Evolutionary conservation across 2,797 vertebrate species (phyloP).

Genomic region (Manis javanica): DNA sequence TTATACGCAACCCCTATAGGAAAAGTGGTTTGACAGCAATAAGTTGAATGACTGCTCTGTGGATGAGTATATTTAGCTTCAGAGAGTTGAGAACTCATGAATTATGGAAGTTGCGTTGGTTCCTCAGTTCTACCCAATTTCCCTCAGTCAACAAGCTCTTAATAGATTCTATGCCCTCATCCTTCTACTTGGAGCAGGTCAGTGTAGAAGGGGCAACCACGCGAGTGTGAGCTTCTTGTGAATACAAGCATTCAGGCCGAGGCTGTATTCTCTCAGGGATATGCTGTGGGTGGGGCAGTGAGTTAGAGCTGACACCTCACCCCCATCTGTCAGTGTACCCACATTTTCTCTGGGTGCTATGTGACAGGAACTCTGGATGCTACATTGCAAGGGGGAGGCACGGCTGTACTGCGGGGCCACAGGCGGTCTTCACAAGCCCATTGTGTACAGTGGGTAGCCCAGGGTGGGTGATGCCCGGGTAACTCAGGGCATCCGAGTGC

Average conservation of each 20-base stretch:
- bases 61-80: neutral
- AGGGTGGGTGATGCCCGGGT: neutral
- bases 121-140: neutral
- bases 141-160: neutral
- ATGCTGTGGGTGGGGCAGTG: no score
- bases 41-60: neutral
- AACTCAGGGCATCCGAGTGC: neutral
- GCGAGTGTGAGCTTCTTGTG: neutral
- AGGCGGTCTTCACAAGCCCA: neutral
- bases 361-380: neutral
- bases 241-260: neutral
- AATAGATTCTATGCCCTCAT: neutral
- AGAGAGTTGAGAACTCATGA: neutral
- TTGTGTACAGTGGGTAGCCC: neutral
- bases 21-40: neutral
- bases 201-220: neutral
- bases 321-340: accelerated
- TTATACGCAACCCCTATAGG: neutral
- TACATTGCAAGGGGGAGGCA: accelerated
- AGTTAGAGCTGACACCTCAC: neutral
- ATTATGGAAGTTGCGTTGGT: neutral
- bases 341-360: neutral
- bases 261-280: accelerated
- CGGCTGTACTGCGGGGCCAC: no score
- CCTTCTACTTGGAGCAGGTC: neutral